These are phyloP conservation scores for Myotis davidii DNA, from an alignment of 2,113 vertebrate species.

Conservation along the genomic window DNA sequence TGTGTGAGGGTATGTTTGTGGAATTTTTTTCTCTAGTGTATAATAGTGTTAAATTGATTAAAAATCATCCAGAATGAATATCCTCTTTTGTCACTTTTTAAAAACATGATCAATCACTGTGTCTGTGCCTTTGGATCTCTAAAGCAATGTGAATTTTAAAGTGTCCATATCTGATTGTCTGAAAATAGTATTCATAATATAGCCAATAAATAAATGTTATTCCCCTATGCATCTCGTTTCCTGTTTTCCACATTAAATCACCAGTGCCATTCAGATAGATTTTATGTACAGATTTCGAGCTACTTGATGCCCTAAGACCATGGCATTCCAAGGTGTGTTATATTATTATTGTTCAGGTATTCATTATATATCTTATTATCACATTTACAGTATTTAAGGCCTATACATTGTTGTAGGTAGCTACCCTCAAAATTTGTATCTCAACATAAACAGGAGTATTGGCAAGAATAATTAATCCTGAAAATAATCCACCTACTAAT, in stretches of 20 bases:
- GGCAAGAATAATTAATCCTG: not conserved
- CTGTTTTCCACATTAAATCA: slow-evolving; percentile 42
- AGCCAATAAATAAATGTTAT: slow-evolving; percentile 54
- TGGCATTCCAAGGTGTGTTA: slow-evolving; percentile 3
- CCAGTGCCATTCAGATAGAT: not conserved
- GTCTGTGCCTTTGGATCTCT: slow-evolving; percentile 50
- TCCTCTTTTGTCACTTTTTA: slow-evolving; percentile 70
- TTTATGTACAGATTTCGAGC: not conserved
- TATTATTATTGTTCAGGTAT: not conserved
- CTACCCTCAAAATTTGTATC: not conserved
- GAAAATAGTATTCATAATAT: slow-evolving; percentile 34
- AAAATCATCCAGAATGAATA: slow-evolving; percentile 69
- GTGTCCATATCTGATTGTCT: slow-evolving; percentile 40
- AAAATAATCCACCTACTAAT: not conserved
- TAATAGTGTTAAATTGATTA: slow-evolving; percentile 76
- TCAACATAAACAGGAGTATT: not conserved
- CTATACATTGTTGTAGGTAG: not conserved
- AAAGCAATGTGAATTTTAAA: slow-evolving; percentile 57
- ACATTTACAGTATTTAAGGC: not conserved
- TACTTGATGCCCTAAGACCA: not conserved
- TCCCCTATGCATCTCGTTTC: slow-evolving; percentile 32
- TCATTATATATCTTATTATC: not conserved
- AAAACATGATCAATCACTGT: slow-evolving; percentile 70
- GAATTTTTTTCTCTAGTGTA: slow-evolving; percentile 76
- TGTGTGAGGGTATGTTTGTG: slow-evolving; percentile 75